Evolutionary conservation across 2,888 invertebrate genomes (phyloP).

Genomic region (Adela reaumurella): DNA sequence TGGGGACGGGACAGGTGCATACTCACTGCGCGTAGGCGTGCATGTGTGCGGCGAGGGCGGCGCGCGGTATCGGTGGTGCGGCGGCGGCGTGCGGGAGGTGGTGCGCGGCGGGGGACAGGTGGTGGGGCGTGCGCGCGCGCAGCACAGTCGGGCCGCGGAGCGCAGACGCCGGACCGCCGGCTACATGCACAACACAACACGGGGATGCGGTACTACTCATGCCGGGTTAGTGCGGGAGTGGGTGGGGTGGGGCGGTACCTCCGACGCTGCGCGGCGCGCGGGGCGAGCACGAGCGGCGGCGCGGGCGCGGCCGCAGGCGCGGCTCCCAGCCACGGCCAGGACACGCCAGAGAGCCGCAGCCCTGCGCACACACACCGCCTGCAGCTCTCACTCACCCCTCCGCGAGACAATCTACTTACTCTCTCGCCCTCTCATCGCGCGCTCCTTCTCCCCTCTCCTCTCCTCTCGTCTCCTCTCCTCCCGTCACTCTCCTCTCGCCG

Average conservation of each 20-base stretch:
- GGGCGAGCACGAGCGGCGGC: conserved; percentile 68
- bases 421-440: conserved; percentile 11
- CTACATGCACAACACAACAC: conserved; percentile 51
- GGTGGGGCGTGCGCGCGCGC: conserved; percentile 68
- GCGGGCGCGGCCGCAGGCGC: conserved; percentile 59
- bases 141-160: conserved; percentile 57
- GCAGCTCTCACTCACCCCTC: conserved; percentile 13
- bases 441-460: neutral
- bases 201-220: conserved; percentile 12
- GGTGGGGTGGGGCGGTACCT: conserved; percentile 49
- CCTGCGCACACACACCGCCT: conserved; percentile 53
- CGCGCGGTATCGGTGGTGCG: conserved; percentile 46
- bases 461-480: no score
- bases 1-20: conserved; percentile 23
- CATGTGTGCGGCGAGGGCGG: conserved; percentile 71
- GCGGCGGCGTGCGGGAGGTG: conserved; percentile 67
- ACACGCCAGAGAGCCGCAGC: conserved; percentile 72
- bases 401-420: conserved; percentile 16
- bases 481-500: no score
- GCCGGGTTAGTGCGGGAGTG: conserved; percentile 21
- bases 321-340: conserved; percentile 74
- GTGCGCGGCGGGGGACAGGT: conserved; percentile 61
- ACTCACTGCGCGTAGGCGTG: conserved; percentile 93
- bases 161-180: conserved; percentile 82
- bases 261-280: conserved; percentile 71